Evolutionary conservation across 2,797 vertebrate genomes (phyloP).

Genomic region (Alcedo quadribrachys): DNA sequence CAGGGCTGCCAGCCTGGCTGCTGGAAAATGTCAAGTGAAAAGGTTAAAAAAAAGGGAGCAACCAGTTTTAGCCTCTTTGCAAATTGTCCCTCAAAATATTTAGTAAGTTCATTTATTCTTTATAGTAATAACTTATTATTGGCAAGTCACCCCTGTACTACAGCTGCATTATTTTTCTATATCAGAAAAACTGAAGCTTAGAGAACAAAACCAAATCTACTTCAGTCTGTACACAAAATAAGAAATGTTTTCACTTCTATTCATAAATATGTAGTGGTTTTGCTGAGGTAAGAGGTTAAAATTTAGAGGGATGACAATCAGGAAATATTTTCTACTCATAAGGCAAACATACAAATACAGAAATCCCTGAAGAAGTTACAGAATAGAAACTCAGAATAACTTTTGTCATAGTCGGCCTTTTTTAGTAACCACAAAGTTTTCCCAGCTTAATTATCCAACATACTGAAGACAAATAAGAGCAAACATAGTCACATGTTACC

Average conservation of each 20-base stretch:
- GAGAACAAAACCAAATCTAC: background rate
- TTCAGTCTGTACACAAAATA: background rate
- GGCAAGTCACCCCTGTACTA: background rate
- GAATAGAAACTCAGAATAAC: background rate
- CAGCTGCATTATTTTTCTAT: background rate
- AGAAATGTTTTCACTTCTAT: background rate
- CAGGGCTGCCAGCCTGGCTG: background rate
- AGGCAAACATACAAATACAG: background rate
- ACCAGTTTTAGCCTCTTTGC: background rate
- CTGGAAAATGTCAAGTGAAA: background rate
- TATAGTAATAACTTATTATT: background rate
- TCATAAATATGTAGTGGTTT: background rate
- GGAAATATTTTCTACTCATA: background rate
- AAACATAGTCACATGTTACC: background rate
- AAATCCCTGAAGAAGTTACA: background rate
- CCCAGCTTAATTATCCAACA: background rate
- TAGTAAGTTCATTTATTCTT: background rate
- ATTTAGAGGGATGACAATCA: background rate
- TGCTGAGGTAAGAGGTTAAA: background rate
- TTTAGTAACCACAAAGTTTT: background rate
- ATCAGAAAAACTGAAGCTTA: background rate
- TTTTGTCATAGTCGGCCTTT: background rate
- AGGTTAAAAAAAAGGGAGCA: background rate
- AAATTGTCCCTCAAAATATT: background rate
- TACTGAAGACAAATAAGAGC: background rate